Percentiles rank a stretch among this genome's conserved stretches.
These are phyloP conservation scores for Plectrocnemia conspersa DNA, from an alignment of 1,140 invertebrate genomes.

Conservation along the genomic window DNA sequence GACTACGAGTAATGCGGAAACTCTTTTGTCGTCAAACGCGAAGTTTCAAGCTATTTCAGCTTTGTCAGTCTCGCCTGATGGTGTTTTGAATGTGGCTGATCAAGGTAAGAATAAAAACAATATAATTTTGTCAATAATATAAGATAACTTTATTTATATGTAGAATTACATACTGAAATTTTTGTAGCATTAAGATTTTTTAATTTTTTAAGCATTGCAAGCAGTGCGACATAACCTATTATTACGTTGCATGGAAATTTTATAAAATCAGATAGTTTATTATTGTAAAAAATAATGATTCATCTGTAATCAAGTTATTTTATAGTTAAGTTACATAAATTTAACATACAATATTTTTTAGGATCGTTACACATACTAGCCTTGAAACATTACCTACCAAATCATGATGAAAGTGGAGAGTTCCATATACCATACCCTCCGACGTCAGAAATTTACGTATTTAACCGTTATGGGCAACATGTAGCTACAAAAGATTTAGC, in stretches of 20 bases:
- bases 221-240: too few species aligned
- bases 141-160: constrained; percentile 1
- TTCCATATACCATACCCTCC: constrained; percentile 89
- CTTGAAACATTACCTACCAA: constrained; percentile 83
- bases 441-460: constrained; percentile 89
- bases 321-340: neutral
- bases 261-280: too few species aligned
- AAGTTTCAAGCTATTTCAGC: constrained; percentile 88
- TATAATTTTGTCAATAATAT: neutral
- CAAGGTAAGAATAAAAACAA: constrained; percentile 58
- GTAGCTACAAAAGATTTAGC: constrained; percentile 88
- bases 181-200: too few species aligned
- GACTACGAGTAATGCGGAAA: constrained; percentile 70
- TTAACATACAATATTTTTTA: constrained; percentile 39
- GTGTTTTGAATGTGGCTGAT: constrained; percentile 89
- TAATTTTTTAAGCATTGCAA: too few species aligned
- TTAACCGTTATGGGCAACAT: constrained; percentile 92
- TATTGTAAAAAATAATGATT: too few species aligned
- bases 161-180: too few species aligned
- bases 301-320: too few species aligned
- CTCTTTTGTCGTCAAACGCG: constrained; percentile 82
- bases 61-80: constrained; percentile 88
- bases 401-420: constrained; percentile 83
- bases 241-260: too few species aligned
- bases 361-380: constrained; percentile 81